Conservation (phyloP, 1,140 invertebrate genomes). For the Orchestia grillus region DNA sequence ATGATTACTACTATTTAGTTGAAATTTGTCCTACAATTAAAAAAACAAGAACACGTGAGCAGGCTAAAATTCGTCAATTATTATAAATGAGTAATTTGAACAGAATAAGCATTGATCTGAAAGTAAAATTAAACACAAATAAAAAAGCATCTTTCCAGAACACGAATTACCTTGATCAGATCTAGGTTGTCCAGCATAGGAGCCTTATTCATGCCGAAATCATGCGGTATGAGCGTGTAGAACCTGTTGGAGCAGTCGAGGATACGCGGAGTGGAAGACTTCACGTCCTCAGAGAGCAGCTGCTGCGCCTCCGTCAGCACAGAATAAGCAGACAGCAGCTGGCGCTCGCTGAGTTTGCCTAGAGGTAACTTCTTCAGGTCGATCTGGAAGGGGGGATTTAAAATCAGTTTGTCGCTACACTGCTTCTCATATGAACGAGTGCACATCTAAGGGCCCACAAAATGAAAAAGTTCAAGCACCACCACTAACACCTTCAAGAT, state of each 20-base stretch:
- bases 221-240: slow-evolving; percentile 95
- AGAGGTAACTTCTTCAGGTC: slow-evolving; percentile 98
- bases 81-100: too few species aligned
- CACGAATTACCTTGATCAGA: slow-evolving; percentile 78
- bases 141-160: background rate
- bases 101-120: background rate
- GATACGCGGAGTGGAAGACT: slow-evolving; percentile 57
- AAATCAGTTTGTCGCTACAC: background rate
- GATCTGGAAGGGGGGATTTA: slow-evolving; percentile 72
- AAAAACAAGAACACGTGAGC: too few species aligned
- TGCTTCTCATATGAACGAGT: background rate
- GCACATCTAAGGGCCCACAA: too few species aligned
- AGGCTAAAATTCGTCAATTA: too few species aligned
- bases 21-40: too few species aligned
- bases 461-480: too few species aligned
- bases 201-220: slow-evolving; percentile 88
- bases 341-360: slow-evolving; percentile 93
- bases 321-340: slow-evolving; percentile 88
- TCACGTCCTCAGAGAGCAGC: slow-evolving; percentile 74
- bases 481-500: too few species aligned
- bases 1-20: too few species aligned
- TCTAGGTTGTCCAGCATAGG: slow-evolving; percentile 84
- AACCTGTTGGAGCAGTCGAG: slow-evolving; percentile 74
- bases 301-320: slow-evolving; percentile 85
- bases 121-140: background rate